Percentiles rank a stretch among this genome's conserved stretches.
Conservation (phyloP, 2,113 vertebrate species). For the Tamias sibiricus region DNA sequence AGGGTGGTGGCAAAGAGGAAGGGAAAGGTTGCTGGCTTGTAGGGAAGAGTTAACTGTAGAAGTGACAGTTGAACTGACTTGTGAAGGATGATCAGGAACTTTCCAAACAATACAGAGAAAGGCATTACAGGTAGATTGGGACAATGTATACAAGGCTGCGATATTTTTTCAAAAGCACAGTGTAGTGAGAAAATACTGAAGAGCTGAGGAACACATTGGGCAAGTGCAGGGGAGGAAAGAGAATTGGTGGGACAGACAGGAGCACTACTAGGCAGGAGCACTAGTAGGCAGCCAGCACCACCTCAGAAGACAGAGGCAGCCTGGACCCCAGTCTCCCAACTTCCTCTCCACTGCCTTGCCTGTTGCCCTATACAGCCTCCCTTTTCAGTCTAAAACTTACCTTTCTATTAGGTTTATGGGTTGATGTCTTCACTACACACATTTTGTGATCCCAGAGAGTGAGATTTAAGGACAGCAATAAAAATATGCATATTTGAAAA, state of each 20-base stretch:
- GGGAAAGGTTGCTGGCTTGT: not conserved
- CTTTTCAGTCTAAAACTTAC: not conserved
- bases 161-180: not conserved
- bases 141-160: not conserved
- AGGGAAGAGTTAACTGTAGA: not conserved
- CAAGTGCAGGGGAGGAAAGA: not conserved
- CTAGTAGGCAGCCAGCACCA: not conserved
- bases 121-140: not conserved
- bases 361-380: not conserved
- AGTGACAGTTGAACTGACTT: not conserved
- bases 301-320: not conserved
- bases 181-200: not conserved
- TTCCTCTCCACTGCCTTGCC: not conserved
- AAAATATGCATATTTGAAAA: conserved; percentile 35
- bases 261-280: not conserved
- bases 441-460: conserved; percentile 15
- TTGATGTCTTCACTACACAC: not conserved
- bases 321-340: not conserved
- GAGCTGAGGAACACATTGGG: not conserved
- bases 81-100: not conserved
- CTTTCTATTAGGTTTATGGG: conserved; percentile 27
- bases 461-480: conserved; percentile 34
- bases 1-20: no score
- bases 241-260: not conserved
- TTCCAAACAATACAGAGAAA: not conserved